Evolutionary conservation across 2,113 vertebrate genomes (phyloP).

Genomic region (Pseudolaguvia tuberculata): DNA sequence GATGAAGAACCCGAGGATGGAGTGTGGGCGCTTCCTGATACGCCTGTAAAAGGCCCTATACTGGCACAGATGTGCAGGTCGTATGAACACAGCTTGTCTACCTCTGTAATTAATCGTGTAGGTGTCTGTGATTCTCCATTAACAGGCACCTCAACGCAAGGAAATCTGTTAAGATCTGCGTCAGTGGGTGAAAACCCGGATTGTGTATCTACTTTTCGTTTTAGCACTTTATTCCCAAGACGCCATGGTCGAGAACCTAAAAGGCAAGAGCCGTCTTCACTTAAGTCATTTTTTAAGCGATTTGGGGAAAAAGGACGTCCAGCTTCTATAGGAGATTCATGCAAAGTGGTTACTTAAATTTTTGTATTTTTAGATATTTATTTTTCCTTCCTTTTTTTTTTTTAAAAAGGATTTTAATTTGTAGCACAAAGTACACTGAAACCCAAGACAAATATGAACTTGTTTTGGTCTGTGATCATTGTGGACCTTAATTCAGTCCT

Average conservation of each 20-base stretch:
- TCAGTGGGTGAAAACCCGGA: conserved; percentile 47
- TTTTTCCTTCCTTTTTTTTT: background rate
- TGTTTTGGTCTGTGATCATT: conserved; percentile 53
- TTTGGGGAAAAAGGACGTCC: conserved; percentile 59
- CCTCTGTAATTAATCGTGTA: background rate
- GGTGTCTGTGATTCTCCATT: conserved; percentile 36
- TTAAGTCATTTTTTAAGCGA: conserved; percentile 66
- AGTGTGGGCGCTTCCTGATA: conserved; percentile 49
- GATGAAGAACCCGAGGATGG: conserved; percentile 49
- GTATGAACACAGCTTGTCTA: conserved; percentile 8
- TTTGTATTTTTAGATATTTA: background rate
- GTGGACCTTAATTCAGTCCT: background rate
- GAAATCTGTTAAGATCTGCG: conserved; percentile 42
- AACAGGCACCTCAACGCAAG: conserved; percentile 29
- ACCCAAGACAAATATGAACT: conserved; percentile 59
- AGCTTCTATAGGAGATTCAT: conserved; percentile 43
- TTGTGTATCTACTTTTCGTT: conserved; percentile 37
- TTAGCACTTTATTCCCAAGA: conserved; percentile 61
- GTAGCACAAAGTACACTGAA: conserved; percentile 11
- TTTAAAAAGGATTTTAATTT: conserved; percentile 36
- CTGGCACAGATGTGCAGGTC: conserved; percentile 18
- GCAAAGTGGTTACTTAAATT: conserved; percentile 21
- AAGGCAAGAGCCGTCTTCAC: conserved; percentile 48
- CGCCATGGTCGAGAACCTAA: conserved; percentile 42
- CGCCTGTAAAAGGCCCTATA: conserved; percentile 21